phyloP scores from a whole-genome alignment of 2,888 invertebrate species.

The Dolichopus griseipennis region DNA sequence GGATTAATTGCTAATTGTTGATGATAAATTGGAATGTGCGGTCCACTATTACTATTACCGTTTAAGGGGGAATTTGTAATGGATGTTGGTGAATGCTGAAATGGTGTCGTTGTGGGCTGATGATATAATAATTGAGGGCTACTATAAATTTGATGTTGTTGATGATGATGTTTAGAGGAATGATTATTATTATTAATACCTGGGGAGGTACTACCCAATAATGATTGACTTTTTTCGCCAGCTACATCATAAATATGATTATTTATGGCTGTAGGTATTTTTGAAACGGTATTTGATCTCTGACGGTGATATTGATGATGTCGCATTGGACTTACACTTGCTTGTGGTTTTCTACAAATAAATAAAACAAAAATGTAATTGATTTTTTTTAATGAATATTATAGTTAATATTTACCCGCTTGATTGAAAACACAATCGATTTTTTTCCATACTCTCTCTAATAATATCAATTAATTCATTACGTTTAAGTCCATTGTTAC shows the following conservation, averaged over 20 bases:
- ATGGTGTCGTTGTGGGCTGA: constrained; percentile 25
- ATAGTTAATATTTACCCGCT: constrained; percentile 51
- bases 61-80: constrained; percentile 11
- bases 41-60: constrained; percentile 28
- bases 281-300: constrained; percentile 43
- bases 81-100: constrained; percentile 22
- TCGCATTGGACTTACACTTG: constrained; percentile 44
- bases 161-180: constrained; percentile 17
- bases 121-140: constrained; percentile 19
- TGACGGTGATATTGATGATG: constrained; percentile 38
- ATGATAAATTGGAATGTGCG: constrained; percentile 52
- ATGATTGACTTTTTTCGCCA: neutral
- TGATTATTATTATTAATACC: constrained; percentile 24
- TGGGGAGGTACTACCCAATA: neutral
- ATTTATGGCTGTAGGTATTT: constrained; percentile 41
- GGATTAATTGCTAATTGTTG: constrained; percentile 54
- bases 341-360: constrained; percentile 50
- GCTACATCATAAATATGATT: constrained; percentile 29
- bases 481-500: constrained; percentile 65
- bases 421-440: constrained; percentile 76
- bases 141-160: constrained; percentile 22
- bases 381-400: neutral
- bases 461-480: constrained; percentile 79
- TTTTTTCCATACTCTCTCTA: constrained; percentile 85
- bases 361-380: constrained; percentile 13